Percentiles rank a stretch among this genome's conserved stretches.
These are phyloP conservation scores for Pipistrellus kuhlii DNA, from an alignment of 2,797 vertebrate genomes.

Conservation along the genomic window DNA sequence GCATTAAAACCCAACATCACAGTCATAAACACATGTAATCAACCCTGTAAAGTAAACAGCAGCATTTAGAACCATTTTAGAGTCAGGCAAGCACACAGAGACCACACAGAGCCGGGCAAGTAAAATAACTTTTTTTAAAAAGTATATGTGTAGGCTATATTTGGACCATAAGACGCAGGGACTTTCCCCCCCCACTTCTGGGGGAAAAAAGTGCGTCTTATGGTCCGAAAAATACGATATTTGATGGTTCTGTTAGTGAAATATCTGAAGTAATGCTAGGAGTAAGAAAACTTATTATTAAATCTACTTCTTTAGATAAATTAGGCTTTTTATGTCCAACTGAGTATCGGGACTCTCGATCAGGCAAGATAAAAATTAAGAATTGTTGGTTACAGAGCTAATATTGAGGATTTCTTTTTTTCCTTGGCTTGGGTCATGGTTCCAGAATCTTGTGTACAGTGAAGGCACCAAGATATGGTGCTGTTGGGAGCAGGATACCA, in stretches of 20 bases:
- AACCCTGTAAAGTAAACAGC: too few species aligned
- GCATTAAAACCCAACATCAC: too few species aligned
- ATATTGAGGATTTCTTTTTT: slow-evolving; percentile 50
- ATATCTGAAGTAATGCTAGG: slow-evolving; percentile 24
- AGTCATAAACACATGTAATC: too few species aligned
- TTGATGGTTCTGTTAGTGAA: slow-evolving; percentile 1
- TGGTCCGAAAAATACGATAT: too few species aligned
- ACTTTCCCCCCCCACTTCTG: too few species aligned
- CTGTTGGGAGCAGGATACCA: not conserved
- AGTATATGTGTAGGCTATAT: too few species aligned
- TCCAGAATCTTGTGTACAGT: slow-evolving; percentile 40
- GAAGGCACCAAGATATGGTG: not conserved
- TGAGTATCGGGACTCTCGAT: not conserved
- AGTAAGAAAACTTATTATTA: slow-evolving; percentile 30
- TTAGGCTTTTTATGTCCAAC: slow-evolving; percentile 48
- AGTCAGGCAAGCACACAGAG: too few species aligned
- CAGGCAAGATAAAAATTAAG: slow-evolving; percentile 8
- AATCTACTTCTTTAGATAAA: slow-evolving; percentile 61
- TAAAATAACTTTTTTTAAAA: too few species aligned
- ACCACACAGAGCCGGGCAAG: too few species aligned
- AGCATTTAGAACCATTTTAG: too few species aligned
- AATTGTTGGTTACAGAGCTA: slow-evolving; percentile 44
- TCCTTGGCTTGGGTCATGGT: not conserved
- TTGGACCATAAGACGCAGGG: too few species aligned
- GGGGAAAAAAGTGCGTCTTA: too few species aligned